These are phyloP conservation scores for Cardiocondyla obscurior DNA, from an alignment of 1,140 invertebrate species.

Conservation along the genomic window DNA sequence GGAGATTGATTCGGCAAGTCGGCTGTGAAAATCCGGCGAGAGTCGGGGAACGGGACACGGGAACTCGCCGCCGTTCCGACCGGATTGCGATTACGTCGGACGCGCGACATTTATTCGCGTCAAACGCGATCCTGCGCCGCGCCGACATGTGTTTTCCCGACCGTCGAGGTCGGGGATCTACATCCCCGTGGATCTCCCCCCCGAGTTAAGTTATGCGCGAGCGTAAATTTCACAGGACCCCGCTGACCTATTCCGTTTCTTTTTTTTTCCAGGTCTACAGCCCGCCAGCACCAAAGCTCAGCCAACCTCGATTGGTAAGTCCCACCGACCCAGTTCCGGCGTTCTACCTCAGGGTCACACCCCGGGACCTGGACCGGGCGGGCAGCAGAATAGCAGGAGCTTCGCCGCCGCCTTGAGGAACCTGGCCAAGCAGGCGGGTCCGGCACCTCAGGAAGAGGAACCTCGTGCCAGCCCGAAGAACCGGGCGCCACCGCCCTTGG, in stretches of 20 bases:
- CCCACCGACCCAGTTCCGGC: constrained; percentile 80
- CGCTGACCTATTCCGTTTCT: constrained; percentile 20
- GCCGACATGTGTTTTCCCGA: not conserved
- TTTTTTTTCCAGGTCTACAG: constrained; percentile 80
- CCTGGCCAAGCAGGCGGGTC: constrained; percentile 91
- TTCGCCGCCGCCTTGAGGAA: constrained; percentile 92
- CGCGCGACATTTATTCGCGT: not conserved
- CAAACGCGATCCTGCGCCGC: not conserved
- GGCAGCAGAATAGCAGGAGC: constrained; percentile 81
- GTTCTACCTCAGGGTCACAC: constrained; percentile 83
- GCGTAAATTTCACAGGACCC: constrained; percentile 11
- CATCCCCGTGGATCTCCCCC: not conserved
- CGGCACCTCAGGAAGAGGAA: constrained; percentile 81
- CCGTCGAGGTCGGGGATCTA: not conserved
- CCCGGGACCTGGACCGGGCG: constrained; percentile 83
- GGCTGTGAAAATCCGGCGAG: not conserved
- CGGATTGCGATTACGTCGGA: not conserved
- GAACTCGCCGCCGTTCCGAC: not conserved
- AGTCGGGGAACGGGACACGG: too few relatives aligned
- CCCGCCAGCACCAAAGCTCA: constrained; percentile 80
- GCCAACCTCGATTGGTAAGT: constrained; percentile 80
- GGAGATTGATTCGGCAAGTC: constrained; percentile 16
- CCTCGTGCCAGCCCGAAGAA: constrained; percentile 82
- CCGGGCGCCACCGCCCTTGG: constrained; percentile 80
- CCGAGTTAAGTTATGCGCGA: not conserved